A percentile compares a stretch with the other conserved stretches of the same genome.
These are phyloP conservation scores for Pyxicephalus adspersus DNA, from an alignment of 2,113 vertebrate species.

Conservation along the genomic window DNA sequence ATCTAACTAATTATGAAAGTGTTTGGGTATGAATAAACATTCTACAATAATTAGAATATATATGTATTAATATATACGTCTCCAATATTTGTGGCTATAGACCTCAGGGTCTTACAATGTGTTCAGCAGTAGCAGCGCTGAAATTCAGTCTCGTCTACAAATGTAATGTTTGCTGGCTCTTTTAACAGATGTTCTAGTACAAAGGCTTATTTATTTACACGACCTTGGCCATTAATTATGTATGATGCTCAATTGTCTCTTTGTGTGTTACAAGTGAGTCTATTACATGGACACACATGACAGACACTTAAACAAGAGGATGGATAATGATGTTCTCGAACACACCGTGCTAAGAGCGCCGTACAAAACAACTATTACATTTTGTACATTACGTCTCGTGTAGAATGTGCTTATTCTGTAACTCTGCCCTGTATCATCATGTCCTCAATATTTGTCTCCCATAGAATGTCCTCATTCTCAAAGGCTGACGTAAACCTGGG, in stretches of 20 bases:
- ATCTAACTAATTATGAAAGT: no score
- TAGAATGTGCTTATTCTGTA: no score
- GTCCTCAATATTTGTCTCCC: no score
- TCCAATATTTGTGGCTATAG: not conserved
- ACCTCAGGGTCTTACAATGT: not conserved
- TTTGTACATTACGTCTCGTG: no score
- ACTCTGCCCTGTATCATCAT: no score
- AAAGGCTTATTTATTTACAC: not conserved
- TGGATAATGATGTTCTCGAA: not conserved
- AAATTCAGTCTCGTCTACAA: not conserved
- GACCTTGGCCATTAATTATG: fast-evolving
- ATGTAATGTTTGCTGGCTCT: not conserved
- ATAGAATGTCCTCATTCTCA: no score
- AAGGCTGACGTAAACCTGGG: no score
- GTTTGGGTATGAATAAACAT: no score
- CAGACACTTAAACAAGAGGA: not conserved
- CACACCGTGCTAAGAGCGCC: no score
- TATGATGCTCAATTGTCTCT: not conserved
- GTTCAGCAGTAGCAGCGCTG: not conserved
- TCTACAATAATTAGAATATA: no score
- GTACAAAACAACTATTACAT: no score
- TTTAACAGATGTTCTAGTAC: slow-evolving; percentile 29
- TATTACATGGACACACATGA: not conserved
- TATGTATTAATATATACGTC: no score
- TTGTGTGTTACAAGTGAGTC: not conserved